These are phyloP conservation scores for Conger conger DNA, from an alignment of 2,113 vertebrate genomes.

Conservation along the genomic window DNA sequence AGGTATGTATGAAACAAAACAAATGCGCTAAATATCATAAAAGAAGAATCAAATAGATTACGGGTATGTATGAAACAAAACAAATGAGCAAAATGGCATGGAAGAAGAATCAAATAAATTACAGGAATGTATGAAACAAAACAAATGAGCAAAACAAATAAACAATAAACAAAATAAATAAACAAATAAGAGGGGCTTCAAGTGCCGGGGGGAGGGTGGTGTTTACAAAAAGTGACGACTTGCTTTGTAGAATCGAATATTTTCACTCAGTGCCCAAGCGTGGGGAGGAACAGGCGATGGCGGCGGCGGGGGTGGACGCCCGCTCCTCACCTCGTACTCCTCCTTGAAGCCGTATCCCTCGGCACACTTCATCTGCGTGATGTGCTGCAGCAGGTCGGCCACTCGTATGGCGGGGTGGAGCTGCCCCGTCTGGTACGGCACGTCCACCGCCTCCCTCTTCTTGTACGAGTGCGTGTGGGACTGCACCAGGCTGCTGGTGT, in stretches of 20 bases:
- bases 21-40: background rate
- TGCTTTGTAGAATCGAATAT: background rate
- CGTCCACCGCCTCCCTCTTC: constrained; percentile 83
- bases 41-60: background rate
- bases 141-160: background rate
- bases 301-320: background rate
- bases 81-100: background rate
- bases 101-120: background rate
- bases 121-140: background rate
- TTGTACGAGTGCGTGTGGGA: constrained; percentile 82
- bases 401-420: constrained; percentile 95
- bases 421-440: constrained; percentile 92
- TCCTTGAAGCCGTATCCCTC: constrained; percentile 93
- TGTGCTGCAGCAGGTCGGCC: constrained; percentile 94
- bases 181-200: background rate
- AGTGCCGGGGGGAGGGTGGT: background rate
- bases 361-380: constrained; percentile 97
- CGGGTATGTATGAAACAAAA: background rate
- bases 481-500: constrained; percentile 90
- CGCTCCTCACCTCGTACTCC: constrained; percentile 79
- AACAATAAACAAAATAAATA: no score
- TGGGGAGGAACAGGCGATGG: background rate
- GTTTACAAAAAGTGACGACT: background rate
- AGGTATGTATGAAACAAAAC: background rate
- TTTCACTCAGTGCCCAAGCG: background rate